Base-by-base conservation (phyloP, 2,888 invertebrate genomes). In the Stenoptilia bipunctidactyla region DNA sequence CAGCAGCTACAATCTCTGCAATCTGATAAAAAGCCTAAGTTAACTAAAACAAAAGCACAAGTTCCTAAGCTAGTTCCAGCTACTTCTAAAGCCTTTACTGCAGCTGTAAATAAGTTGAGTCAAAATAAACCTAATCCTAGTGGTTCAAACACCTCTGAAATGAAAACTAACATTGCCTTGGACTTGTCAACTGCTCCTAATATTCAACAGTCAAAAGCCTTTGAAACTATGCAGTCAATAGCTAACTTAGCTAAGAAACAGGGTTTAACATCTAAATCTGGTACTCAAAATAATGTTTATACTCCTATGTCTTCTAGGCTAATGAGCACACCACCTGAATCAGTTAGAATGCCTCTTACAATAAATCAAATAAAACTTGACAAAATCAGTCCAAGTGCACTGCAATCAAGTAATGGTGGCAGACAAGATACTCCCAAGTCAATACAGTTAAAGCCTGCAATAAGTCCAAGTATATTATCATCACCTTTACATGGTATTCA, bases 151-250 rank as follows among this genome's bases (percentile, higher is more conserved):
- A 40, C 60, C 39, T 50, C 47, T 39, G 66, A 82, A 51, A 64
- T 54, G 48, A 84, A 83, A 55, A 48, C 65, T 38, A 70, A 72
- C 49, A 58, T 75, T 50, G 85, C 83, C 44, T 59, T 85, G 42
- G 85, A 85, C 56, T 63, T 85, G 40, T 79, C 84, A 41, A 84
- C 84, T 40, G 76, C 80, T 37, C 80, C 80, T 50, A 74, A 66
- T 51, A 56, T 69, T 36, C 82, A 71, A 55, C 82, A 82, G 51
- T 73, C 74, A 46, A 79, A 83, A 58, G 69, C 74, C 37, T 70
- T 84, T 57, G 83, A 83, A 61, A 83, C 82, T 33, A 85, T 85
- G 84, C 83, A 85, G 46, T 77, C 84, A 35, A 85, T 85, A 50
- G 83, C 77, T 25, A 85, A 83, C 60, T 64, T 85, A 41, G 84